phyloP scores from a whole-genome alignment of 2,888 invertebrate species.

The Nyleta sp. region DNA sequence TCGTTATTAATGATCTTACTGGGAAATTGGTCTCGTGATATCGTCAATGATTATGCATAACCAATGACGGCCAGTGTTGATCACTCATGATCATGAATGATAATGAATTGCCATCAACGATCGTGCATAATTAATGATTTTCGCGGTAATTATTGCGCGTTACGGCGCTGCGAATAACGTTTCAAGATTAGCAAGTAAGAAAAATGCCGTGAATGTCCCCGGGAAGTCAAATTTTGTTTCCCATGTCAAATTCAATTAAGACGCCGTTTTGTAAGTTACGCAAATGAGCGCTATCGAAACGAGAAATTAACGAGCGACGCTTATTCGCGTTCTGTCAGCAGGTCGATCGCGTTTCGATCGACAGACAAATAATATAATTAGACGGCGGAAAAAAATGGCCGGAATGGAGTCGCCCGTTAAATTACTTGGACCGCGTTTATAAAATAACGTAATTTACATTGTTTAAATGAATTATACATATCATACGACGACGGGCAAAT shows the following conservation, averaged over 20 bases:
- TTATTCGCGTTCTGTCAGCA: too few species aligned
- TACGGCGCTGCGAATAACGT: background rate
- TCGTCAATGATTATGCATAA: slow-evolving; percentile 48
- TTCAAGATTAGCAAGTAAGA: too few species aligned
- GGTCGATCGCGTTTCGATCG: too few species aligned
- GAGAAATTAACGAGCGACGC: too few species aligned
- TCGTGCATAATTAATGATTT: slow-evolving; percentile 45
- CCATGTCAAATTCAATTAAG: too few species aligned
- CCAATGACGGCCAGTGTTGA: slow-evolving; percentile 46
- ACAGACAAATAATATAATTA: background rate
- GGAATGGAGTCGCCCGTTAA: slow-evolving; percentile 5
- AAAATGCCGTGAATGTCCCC: too few species aligned
- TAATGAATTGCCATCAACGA: slow-evolving; percentile 43
- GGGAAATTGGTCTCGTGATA: slow-evolving; percentile 41
- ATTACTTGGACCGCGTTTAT: slow-evolving; percentile 23
- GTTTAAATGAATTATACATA: slow-evolving; percentile 39
- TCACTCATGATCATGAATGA: slow-evolving; percentile 55
- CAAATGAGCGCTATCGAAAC: too few species aligned
- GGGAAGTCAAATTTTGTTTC: too few species aligned
- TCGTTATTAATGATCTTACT: slow-evolving; percentile 43
- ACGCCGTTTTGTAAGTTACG: too few species aligned
- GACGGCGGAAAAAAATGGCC: slow-evolving; percentile 1
- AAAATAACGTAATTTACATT: slow-evolving; percentile 43
- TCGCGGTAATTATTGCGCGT: slow-evolving; percentile 18
- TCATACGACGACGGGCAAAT: slow-evolving; percentile 25